Percentiles rank a stretch among this genome's conserved stretches.
phyloP scores from a whole-genome alignment of 2,113 vertebrate genomes.

The Gallinago paraguaiae region DNA sequence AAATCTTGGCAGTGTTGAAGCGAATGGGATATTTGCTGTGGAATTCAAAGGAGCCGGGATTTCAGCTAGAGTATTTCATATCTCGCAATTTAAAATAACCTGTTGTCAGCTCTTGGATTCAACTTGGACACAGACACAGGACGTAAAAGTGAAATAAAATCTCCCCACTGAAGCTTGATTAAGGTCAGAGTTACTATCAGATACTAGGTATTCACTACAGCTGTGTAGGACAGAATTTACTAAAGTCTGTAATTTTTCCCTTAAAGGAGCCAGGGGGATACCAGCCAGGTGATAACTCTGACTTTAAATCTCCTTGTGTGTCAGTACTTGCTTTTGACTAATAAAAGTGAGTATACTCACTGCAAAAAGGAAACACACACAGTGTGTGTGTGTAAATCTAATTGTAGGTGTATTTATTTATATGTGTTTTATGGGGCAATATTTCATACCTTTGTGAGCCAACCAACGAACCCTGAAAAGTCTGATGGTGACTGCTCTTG shows the following conservation, averaged over 20 bases:
- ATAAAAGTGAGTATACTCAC: neutral
- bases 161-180: conserved; percentile 29
- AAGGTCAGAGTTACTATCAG: conserved; percentile 39
- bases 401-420: neutral
- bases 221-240: conserved; percentile 44
- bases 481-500: neutral
- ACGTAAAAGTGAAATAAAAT: conserved; percentile 22
- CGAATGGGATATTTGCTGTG: conserved; percentile 11
- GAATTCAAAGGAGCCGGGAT: conserved; percentile 15
- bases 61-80: conserved; percentile 24
- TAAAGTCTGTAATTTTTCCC: conserved; percentile 12
- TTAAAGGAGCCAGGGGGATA: conserved; percentile 30
- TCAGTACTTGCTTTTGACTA: neutral
- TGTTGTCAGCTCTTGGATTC: neutral
- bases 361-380: neutral
- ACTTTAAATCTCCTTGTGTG: neutral
- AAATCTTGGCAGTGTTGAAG: conserved; percentile 20
- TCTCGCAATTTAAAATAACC: neutral
- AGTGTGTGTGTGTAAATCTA: neutral
- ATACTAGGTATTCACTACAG: conserved; percentile 31
- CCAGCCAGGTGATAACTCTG: conserved; percentile 11
- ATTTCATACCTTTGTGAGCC: conserved; percentile 17
- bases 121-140: neutral
- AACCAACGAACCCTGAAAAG: neutral
- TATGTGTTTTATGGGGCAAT: neutral